Evolutionary conservation across 1,140 invertebrate species (phyloP), one percentile per base, ranked within the genome.

Genomic region (Drosophila repleta): DNA sequence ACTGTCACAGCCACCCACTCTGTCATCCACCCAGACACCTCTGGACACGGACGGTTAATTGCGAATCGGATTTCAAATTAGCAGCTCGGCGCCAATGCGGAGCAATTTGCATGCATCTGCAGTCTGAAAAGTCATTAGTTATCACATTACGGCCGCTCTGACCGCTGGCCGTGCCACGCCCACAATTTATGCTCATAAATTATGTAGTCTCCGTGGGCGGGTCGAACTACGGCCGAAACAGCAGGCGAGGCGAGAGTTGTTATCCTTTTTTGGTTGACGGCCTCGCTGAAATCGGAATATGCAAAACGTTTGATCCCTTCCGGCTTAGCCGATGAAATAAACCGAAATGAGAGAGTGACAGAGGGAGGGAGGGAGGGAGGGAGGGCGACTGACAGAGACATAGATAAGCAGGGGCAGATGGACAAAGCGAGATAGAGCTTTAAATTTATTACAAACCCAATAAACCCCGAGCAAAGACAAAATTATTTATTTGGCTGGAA

Each of bases 291-390:
- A 66, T 29, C 29, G 57, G 57, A 67, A 69, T 73, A 73, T 73
- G 70, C 66, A 80, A 84, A 84, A 79, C 82, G 78, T 85, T 85
- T 82, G 81, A 87, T 85, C 81, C 81, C 82, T 85, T 87, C 82
- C 81, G 82, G 81, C 82, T 87, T 81, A 84, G 73, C 61, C 51
- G 75, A 65, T 70, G 73, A 84, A 84, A 75, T 71, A 57, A 71
- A 71, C 57, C 62, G 41, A 74, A 85, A 87, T 78, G 74, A 87
- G 78, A 87, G 81, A 51, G 48, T 18, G 56, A 5, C 3, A 8
- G 39, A 15, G 39, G 2, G 39, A 5, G 39, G 8, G 15, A 8
- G 2, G 5, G 39, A 10, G 15, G 15, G n/a, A 6, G 39, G 0
- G 39, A 7, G 39, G 1, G 39, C 7, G 7, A 8, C 4, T 6